Evolutionary conservation across 2,797 vertebrate genomes (phyloP).

Genomic region (Myotis myotis): DNA sequence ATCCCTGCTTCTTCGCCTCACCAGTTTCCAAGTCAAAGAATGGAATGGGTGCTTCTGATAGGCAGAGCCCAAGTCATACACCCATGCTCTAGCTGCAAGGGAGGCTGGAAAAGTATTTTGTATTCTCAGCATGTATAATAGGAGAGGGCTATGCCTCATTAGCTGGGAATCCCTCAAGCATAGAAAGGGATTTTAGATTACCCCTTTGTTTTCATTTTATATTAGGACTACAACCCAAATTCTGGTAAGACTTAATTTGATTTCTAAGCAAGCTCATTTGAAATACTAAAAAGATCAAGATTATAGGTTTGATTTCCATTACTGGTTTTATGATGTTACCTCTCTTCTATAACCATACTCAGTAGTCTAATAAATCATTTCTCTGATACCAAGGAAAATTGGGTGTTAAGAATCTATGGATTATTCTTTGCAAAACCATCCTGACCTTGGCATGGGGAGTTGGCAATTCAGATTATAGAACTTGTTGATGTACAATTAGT

Average conservation of each 20-base stretch:
- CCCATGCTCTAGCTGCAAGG: background rate
- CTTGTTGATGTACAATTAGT: background rate
- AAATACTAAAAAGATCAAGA: background rate
- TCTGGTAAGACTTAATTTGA: background rate
- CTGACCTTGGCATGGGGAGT: background rate
- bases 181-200: background rate
- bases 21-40: background rate
- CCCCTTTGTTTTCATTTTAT: background rate
- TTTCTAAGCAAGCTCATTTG: background rate
- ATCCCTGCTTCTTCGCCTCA: background rate
- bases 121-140: background rate
- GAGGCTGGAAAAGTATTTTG: background rate
- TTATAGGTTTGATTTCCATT: slow-evolving; percentile 14
- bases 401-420: background rate
- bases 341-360: background rate
- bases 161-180: background rate
- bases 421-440: slow-evolving; percentile 38
- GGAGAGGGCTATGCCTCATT: background rate
- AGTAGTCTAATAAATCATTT: slow-evolving; percentile 21
- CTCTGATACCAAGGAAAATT: slow-evolving; percentile 19
- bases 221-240: background rate
- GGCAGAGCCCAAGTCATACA: background rate
- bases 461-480: slow-evolving; percentile 14
- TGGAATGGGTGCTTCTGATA: background rate
- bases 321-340: slow-evolving; percentile 11